Base-by-base conservation (phyloP, 64 coral and sea anemone genomes). In the Actinia equina region DNA sequence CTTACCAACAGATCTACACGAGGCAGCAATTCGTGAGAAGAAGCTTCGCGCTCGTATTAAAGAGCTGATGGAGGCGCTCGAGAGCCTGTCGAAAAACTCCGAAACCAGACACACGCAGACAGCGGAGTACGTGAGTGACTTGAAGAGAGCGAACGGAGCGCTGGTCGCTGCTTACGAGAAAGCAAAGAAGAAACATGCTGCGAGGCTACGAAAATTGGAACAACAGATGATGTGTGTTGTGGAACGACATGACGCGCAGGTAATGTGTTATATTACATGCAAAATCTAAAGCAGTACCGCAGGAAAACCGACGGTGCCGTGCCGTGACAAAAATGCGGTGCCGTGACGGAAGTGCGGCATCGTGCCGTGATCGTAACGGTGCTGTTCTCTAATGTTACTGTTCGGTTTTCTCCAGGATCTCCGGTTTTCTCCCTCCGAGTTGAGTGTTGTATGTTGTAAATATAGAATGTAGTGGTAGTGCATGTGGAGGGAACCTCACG, bases 151-250 rank as follows among this genome's bases (percentile, higher is more conserved):
- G 0, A 99, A 99, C 87, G 97, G 97, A 19, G 97, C 97, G 0
- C 83, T 99, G 13, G 97, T 99, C 27, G 97, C 97, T 13, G 97
- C 97, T 6, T 99, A 99, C 52, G 97, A 99, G 77, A 99, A 99
- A 69, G 97, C 97, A 11, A 99, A 95, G 57, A 95, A 95, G 76
- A 99, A 99, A 54, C 97, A 99, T 44, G 93, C 89, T 19, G 83
- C 93, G 0, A 88, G 97, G 19, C 82, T 99, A 42, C 87, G 93
- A 41, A 99, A 99, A 79, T 82, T 99, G 17, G 97, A 99, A 54
- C 90, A 91, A 6, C 97, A 99, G 63, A 95, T 99, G 97, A 99
- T 99, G 83, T 87, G 93, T 20, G 85, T 99, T 86, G 91, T 99
- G 27, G 97, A 99, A 67, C 91, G 93, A 90, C 97, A 99, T 49